These are phyloP conservation scores for Clarias fuscus DNA, from an alignment of 2,797 vertebrate genomes.

Conservation along the genomic window DNA sequence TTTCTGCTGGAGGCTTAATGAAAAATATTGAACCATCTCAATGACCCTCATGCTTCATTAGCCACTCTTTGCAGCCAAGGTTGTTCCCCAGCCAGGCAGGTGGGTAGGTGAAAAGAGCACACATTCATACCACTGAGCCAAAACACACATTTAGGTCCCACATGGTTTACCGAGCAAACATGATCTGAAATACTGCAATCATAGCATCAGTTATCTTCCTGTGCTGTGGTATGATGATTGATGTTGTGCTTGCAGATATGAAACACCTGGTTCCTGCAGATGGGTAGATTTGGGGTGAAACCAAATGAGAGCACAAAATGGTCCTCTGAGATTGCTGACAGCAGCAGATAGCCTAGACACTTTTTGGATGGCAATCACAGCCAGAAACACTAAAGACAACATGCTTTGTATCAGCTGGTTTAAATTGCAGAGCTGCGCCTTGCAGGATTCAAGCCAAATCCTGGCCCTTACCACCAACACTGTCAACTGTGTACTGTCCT, in stretches of 20 bases:
- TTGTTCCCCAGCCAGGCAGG: constrained; percentile 12
- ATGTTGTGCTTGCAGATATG: constrained; percentile 41
- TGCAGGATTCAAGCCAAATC: constrained; percentile 38
- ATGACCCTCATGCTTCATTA: constrained; percentile 49
- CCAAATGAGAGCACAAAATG: constrained; percentile 16
- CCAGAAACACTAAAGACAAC: constrained; percentile 8
- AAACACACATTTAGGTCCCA: constrained; percentile 26
- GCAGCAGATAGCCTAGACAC: background rate
- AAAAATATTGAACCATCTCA: constrained; percentile 50
- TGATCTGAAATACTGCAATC: constrained; percentile 26
- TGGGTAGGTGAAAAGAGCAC: constrained; percentile 15
- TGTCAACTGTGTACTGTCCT: background rate
- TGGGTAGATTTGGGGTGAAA: constrained; percentile 24
- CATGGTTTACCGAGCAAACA: constrained; percentile 36
- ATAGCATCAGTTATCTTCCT: constrained; percentile 21
- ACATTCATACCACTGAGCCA: constrained; percentile 16
- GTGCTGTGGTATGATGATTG: constrained; percentile 13
- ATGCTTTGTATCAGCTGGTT: background rate
- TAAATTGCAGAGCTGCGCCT: constrained; percentile 1
- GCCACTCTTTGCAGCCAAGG: constrained; percentile 38
- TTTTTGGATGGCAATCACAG: constrained; percentile 2
- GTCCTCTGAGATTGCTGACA: constrained; percentile 18
- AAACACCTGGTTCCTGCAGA: constrained; percentile 41
- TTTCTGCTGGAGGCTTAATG: constrained; percentile 37
- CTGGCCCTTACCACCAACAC: background rate